Evolutionary conservation across 2,113 vertebrate species (phyloP).

Genomic region (human): DNA sequence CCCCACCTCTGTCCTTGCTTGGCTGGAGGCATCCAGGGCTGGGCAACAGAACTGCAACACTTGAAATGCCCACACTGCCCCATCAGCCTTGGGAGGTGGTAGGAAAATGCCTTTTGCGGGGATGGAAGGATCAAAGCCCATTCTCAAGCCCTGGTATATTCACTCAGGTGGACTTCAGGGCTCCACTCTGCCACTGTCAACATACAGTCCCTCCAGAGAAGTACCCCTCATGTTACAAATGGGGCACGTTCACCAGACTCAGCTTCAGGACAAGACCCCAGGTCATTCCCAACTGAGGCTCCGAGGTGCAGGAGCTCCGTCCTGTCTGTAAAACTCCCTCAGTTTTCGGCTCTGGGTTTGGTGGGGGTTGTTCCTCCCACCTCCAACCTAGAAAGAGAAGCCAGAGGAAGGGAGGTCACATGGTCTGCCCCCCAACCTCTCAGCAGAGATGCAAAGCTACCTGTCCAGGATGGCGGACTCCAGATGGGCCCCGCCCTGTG

Average conservation of each 20-base stretch:
- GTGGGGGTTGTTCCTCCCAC: background rate
- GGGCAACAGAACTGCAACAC: background rate
- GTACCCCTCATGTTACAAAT: background rate
- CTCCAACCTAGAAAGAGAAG: background rate
- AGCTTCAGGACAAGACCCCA: background rate
- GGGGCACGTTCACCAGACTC: background rate
- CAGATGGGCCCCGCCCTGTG: background rate
- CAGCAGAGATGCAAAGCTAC: background rate
- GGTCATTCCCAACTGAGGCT: background rate
- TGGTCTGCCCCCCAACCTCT: background rate
- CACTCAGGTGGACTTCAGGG: background rate
- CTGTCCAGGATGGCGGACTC: background rate
- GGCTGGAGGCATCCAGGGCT: background rate
- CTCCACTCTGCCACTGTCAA: background rate
- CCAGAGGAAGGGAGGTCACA: background rate
- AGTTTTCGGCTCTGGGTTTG: background rate
- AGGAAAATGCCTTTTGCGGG: background rate
- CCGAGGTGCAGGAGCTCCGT: fast-evolving
- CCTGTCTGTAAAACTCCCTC: background rate
- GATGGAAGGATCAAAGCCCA: background rate
- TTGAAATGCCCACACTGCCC: background rate
- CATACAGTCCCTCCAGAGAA: background rate
- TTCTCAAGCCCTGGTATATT: background rate
- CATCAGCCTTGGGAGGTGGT: background rate
- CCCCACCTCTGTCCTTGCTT: background rate